Conservation (phyloP, 1,140 invertebrate species). For the Drosophila azteca region DNA sequence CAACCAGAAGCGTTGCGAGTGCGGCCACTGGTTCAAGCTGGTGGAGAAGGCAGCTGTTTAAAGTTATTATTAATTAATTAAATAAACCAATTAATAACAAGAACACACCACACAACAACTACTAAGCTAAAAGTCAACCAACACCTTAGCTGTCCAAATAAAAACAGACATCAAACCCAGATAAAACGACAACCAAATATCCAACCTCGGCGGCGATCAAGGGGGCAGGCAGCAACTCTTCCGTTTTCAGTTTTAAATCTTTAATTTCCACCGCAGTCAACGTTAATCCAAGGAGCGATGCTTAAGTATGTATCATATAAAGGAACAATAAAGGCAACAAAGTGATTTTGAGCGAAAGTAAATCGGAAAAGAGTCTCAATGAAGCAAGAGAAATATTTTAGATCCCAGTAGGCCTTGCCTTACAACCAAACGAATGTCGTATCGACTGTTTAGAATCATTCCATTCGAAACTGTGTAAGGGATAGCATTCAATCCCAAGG, state of each 20-base stretch:
- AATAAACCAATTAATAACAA: slow-evolving; percentile 80
- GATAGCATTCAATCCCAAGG: neutral
- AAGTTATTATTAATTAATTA: slow-evolving; percentile 83
- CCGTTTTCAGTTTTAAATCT: slow-evolving; percentile 44
- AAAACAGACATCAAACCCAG: slow-evolving; percentile 71
- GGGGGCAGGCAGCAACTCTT: slow-evolving; percentile 10
- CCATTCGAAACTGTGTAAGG: neutral
- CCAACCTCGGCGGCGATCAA: neutral
- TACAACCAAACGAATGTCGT: neutral
- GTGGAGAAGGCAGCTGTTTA: slow-evolving; percentile 89
- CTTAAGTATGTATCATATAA: slow-evolving; percentile 13
- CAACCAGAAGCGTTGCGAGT: slow-evolving; percentile 94
- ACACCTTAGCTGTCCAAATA: slow-evolving; percentile 69
- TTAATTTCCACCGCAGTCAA: slow-evolving; percentile 14
- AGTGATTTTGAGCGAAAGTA: slow-evolving; percentile 34
- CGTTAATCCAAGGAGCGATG: slow-evolving; percentile 7
- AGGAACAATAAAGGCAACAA: slow-evolving; percentile 35
- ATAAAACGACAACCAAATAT: slow-evolving; percentile 21
- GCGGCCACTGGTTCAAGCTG: slow-evolving; percentile 98
- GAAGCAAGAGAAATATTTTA: neutral
- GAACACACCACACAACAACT: slow-evolving; percentile 53
- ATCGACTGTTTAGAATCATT: no score
- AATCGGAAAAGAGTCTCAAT: neutral
- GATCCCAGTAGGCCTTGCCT: neutral
- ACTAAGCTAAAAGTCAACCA: slow-evolving; percentile 77